These are phyloP conservation scores for Limnephilus lunatus DNA, from an alignment of 2,888 invertebrate genomes.

Conservation along the genomic window DNA sequence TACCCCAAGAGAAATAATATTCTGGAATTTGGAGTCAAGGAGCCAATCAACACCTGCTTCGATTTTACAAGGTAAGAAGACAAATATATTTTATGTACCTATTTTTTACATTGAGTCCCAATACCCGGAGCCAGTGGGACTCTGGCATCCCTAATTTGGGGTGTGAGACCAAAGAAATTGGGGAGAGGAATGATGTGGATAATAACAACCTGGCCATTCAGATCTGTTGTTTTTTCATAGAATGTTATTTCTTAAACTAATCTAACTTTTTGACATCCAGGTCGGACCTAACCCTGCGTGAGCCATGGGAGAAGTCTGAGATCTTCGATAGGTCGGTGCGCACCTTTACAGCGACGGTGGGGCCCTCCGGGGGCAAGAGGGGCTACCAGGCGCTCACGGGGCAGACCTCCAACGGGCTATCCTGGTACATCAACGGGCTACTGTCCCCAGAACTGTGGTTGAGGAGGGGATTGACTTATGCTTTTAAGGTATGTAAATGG, in stretches of 20 bases:
- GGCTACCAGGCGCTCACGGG: conserved; percentile 87
- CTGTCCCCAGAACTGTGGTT: conserved; percentile 92
- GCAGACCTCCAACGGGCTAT: conserved; percentile 83
- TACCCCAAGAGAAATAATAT: conserved; percentile 85
- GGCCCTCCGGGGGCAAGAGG: conserved; percentile 88
- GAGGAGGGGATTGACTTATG: conserved; percentile 90
- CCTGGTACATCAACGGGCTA: conserved; percentile 96
- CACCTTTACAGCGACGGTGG: conserved; percentile 88
- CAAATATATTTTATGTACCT: background rate
- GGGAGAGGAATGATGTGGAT: no score
- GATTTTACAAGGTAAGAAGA: conserved; percentile 80
- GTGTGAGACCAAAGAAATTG: no score
- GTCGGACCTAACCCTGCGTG: conserved; percentile 67
- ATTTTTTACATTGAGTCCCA: no score
- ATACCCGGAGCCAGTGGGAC: no score
- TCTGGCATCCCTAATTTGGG: no score
- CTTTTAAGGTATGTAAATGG: conserved; percentile 79
- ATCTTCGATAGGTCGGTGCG: conserved; percentile 85
- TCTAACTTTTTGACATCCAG: conserved; percentile 48
- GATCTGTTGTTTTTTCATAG: no score
- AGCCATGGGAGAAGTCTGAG: conserved; percentile 80
- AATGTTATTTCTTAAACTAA: background rate
- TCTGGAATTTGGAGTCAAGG: conserved; percentile 82
- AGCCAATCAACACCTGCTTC: conserved; percentile 84
- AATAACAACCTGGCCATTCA: no score